Percentiles rank a stretch among this genome's conserved stretches.
These are phyloP conservation scores for Chrysotoxum bicinctum DNA, from an alignment of 2,888 invertebrate species.

Conservation along the genomic window DNA sequence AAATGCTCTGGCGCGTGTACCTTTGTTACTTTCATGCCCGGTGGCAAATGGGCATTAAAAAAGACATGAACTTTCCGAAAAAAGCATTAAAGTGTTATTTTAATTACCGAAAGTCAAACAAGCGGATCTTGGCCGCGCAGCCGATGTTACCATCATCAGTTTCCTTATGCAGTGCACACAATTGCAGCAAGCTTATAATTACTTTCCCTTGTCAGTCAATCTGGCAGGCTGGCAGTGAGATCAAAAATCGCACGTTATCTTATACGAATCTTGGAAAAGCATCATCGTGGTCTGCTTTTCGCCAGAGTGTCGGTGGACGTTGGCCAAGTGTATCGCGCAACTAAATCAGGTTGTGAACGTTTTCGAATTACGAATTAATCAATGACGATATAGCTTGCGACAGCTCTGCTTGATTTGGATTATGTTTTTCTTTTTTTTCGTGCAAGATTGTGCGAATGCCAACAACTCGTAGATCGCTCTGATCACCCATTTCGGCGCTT, in stretches of 20 bases:
- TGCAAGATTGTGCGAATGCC: slow-evolving; percentile 34
- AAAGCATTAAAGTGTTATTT: slow-evolving; percentile 60
- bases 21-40: slow-evolving; percentile 66
- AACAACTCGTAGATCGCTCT: background rate
- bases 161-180: slow-evolving; percentile 61
- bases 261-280: slow-evolving; percentile 48
- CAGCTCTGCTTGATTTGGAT: slow-evolving; percentile 59
- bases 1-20: slow-evolving; percentile 64
- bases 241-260: slow-evolving; percentile 68
- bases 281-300: slow-evolving; percentile 12
- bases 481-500: slow-evolving; percentile 23
- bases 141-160: slow-evolving; percentile 42
- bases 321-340: slow-evolving; percentile 46
- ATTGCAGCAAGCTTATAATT: slow-evolving; percentile 67
- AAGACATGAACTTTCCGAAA: slow-evolving; percentile 51
- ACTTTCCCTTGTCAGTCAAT: slow-evolving; percentile 73
- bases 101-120: slow-evolving; percentile 73
- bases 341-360: slow-evolving; percentile 57
- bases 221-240: slow-evolving; percentile 41
- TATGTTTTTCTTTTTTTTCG: slow-evolving; percentile 27
- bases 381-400: slow-evolving; percentile 63
- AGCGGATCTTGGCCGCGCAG: slow-evolving; percentile 54
- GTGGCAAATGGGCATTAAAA: slow-evolving; percentile 34
- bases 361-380: slow-evolving; percentile 68
- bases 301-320: slow-evolving; percentile 50